These are phyloP conservation scores for Eustalomyia histrio DNA, from an alignment of 2,888 invertebrate genomes.

Conservation along the genomic window DNA sequence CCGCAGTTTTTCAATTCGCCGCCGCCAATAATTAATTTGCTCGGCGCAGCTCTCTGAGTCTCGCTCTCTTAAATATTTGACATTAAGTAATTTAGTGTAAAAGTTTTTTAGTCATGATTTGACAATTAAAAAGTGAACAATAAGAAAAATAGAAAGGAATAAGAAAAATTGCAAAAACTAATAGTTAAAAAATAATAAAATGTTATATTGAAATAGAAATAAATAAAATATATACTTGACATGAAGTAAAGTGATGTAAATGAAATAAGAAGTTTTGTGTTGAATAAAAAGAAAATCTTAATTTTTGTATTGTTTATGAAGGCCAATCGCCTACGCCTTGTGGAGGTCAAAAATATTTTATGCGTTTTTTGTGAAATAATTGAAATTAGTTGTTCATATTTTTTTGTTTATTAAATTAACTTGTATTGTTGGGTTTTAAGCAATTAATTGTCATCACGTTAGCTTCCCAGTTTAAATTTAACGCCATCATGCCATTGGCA, in stretches of 20 bases:
- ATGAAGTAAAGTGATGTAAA: conserved; percentile 13
- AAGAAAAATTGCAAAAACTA: conserved; percentile 28
- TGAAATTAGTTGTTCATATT: conserved; percentile 22
- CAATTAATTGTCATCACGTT: conserved; percentile 55
- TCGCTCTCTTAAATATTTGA: conserved; percentile 38
- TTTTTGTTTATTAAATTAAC: conserved; percentile 18
- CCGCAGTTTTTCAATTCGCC: no score
- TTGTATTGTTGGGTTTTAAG: conserved; percentile 14
- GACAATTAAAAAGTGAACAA: conserved; percentile 57
- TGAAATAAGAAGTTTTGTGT: conserved; percentile 34
- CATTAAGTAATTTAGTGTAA: neutral
- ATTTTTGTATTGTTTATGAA: conserved; percentile 54
- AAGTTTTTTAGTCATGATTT: conserved; percentile 18
- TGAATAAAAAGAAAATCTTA: conserved; percentile 22
- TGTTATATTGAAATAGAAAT: conserved; percentile 16
- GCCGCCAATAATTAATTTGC: no score
- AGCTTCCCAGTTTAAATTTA: conserved; percentile 61
- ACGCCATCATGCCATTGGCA: conserved; percentile 75
- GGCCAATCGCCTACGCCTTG: conserved; percentile 64
- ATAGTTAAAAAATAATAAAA: conserved; percentile 19
- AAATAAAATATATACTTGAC: neutral
- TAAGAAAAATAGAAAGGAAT: conserved; percentile 29
- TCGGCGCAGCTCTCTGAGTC: no score
- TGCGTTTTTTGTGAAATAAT: conserved; percentile 18
- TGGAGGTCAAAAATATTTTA: conserved; percentile 48